Conservation (phyloP, 2,113 vertebrate species). For the Pseudopipra pipra region DNA sequence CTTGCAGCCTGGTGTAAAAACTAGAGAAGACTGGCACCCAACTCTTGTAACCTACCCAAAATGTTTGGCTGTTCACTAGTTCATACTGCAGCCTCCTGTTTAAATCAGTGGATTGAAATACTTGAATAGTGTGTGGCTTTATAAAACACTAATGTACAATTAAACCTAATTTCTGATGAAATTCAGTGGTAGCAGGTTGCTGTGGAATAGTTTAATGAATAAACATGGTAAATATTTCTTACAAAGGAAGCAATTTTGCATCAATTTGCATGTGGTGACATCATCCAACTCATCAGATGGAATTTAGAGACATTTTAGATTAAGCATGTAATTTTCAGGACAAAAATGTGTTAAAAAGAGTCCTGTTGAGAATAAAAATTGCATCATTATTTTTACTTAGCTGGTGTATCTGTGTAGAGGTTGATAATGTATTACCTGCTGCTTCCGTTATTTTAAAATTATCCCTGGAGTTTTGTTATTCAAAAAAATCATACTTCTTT, state of each 20-base stretch:
- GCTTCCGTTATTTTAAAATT: background rate
- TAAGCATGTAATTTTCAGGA: background rate
- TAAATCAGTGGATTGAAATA: background rate
- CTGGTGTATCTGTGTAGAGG: background rate
- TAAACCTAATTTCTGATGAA: background rate
- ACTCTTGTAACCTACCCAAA: background rate
- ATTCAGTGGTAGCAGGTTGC: background rate
- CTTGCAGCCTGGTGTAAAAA: background rate
- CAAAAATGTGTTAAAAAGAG: background rate
- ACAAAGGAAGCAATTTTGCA: background rate
- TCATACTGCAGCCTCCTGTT: background rate
- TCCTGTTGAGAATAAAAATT: background rate
- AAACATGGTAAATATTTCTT: background rate
- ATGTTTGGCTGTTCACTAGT: background rate
- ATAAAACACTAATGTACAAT: background rate
- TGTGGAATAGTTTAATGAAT: background rate
- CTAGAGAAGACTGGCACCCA: background rate
- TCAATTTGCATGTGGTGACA: background rate
- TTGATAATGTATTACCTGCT: background rate
- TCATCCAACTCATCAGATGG: background rate
- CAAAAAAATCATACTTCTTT: background rate
- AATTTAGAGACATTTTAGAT: background rate
- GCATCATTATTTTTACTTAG: background rate
- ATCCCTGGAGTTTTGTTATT: background rate
- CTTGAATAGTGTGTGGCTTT: background rate